Evolutionary conservation across 2,888 invertebrate genomes (phyloP).

Genomic region (Apotomis capreana): DNA sequence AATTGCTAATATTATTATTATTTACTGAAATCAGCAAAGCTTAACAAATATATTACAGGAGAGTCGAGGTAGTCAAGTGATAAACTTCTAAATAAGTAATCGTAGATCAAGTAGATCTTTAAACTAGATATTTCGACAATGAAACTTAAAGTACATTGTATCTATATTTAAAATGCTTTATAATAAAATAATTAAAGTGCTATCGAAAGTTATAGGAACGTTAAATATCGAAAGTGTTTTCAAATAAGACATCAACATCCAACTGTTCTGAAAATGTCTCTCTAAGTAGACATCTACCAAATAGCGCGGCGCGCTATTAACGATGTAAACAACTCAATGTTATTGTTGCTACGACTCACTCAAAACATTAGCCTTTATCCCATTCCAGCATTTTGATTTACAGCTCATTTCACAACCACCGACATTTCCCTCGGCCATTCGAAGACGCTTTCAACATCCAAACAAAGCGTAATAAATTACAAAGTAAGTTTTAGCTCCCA

Average conservation of each 20-base stretch:
- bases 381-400: conserved; percentile 39
- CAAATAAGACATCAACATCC: conserved; percentile 6
- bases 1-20: too few relatives aligned
- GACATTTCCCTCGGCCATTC: conserved; percentile 40
- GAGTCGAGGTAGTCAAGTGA: too few relatives aligned
- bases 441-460: conserved; percentile 49
- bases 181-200: too few relatives aligned
- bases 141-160: too few relatives aligned
- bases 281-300: conserved; percentile 26
- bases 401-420: conserved; percentile 37
- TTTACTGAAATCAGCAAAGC: too few relatives aligned
- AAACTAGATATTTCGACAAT: too few relatives aligned
- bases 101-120: too few relatives aligned
- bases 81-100: too few relatives aligned
- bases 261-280: conserved; percentile 6
- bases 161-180: too few relatives aligned
- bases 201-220: background rate
- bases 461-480: conserved; percentile 69
- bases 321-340: conserved; percentile 38
- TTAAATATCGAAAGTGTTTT: background rate
- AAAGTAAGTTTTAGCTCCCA: conserved; percentile 53
- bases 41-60: too few relatives aligned
- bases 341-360: conserved; percentile 38
- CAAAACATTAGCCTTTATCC: conserved; percentile 37
- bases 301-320: conserved; percentile 21